Percentiles rank a stretch among this genome's conserved stretches.
Evolutionary conservation across 2,888 invertebrate species (phyloP).

Genomic region (Cantharis rustica): DNA sequence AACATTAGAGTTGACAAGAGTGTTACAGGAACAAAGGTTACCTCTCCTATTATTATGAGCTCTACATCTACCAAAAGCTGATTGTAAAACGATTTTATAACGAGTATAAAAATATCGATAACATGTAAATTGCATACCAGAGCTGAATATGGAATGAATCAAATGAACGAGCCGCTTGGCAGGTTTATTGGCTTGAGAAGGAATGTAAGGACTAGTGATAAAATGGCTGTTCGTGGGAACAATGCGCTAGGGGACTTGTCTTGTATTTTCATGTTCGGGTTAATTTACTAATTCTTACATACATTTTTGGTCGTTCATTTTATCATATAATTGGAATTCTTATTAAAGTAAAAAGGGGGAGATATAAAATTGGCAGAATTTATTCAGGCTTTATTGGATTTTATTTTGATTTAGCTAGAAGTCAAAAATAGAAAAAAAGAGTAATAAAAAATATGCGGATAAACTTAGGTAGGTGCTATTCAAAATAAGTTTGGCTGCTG

Average conservation of each 20-base stretch:
- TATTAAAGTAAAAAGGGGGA: background rate
- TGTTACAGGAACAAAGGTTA: slow-evolving; percentile 31
- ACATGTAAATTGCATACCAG: slow-evolving; percentile 56
- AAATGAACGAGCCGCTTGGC: slow-evolving; percentile 54
- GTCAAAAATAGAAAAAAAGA: background rate
- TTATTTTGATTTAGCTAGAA: background rate
- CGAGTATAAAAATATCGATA: slow-evolving; percentile 57
- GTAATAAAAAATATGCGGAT: background rate
- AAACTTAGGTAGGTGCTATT: background rate
- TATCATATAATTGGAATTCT: background rate
- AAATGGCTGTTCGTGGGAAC: slow-evolving; percentile 55
- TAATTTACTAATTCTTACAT: slow-evolving; percentile 30
- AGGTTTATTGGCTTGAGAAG: slow-evolving; percentile 55
- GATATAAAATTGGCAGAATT: background rate
- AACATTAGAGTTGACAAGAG: slow-evolving; percentile 35
- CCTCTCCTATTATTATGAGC: slow-evolving; percentile 42
- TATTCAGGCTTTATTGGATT: background rate
- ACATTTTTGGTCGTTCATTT: background rate
- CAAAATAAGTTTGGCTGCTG: slow-evolving; percentile 3
- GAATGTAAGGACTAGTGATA: slow-evolving; percentile 51
- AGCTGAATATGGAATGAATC: slow-evolving; percentile 56
- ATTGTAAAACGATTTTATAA: slow-evolving; percentile 56
- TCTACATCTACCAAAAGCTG: slow-evolving; percentile 45
- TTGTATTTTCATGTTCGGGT: slow-evolving; percentile 47
- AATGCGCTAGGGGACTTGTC: slow-evolving; percentile 52